Evolutionary conservation across 37 sponge, comb jelly and placozoan species (phyloP).

Genomic region (Halisarca cf. caerulea): DNA sequence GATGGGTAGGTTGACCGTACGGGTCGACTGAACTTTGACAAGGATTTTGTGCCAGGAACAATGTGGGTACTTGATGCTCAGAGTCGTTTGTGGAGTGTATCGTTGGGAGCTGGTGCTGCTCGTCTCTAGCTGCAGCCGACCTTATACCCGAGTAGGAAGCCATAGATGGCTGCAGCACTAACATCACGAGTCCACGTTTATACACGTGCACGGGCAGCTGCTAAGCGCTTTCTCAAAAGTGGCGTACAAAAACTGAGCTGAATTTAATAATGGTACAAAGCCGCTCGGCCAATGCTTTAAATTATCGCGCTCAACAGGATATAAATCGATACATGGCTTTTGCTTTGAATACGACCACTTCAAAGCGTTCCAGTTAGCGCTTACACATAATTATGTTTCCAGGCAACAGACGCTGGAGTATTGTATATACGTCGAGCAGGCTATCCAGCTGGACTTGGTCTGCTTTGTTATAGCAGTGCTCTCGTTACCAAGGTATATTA

Average conservation of each 20-base stretch:
- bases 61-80: background rate
- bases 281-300: background rate
- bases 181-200: conserved; percentile 18
- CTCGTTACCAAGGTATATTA: too few relatives aligned
- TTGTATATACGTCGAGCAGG: too few relatives aligned
- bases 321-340: background rate
- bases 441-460: too few relatives aligned
- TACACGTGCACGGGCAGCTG: background rate
- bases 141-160: conserved; percentile 32
- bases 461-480: too few relatives aligned
- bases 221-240: too few relatives aligned
- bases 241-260: too few relatives aligned
- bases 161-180: conserved; percentile 29
- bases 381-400: background rate
- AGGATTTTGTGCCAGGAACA: background rate
- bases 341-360: background rate
- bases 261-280: background rate
- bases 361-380: conserved; percentile 12
- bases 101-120: background rate
- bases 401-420: too few relatives aligned
- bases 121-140: background rate
- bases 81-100: background rate
- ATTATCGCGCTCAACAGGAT: background rate
- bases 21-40: too few relatives aligned
- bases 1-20: too few relatives aligned